Percentiles rank a stretch among this genome's conserved stretches.
Evolutionary conservation across 1,140 invertebrate genomes (phyloP).

Genomic region (Bicyclus anynana): DNA sequence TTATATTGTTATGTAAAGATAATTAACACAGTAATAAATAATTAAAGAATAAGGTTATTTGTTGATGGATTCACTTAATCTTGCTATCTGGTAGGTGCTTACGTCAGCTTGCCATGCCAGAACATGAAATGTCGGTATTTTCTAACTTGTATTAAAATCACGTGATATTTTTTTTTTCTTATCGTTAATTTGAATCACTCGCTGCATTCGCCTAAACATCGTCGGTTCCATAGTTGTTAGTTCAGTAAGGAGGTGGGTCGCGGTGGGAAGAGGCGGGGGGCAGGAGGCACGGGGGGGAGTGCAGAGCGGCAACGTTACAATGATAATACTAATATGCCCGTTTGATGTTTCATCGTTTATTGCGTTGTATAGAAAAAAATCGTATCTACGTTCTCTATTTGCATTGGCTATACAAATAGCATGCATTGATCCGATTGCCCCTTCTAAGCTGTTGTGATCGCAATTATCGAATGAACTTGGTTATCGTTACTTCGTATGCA

Average conservation of each 20-base stretch:
- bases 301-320: constrained; percentile 59
- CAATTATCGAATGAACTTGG: too few relatives aligned
- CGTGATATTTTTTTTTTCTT: constrained; percentile 53
- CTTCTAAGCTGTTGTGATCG: too few relatives aligned
- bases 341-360: constrained; percentile 37
- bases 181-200: constrained; percentile 52
- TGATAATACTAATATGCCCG: constrained; percentile 58
- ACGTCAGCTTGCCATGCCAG: constrained; percentile 50
- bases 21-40: background rate
- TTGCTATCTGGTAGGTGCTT: constrained; percentile 34
- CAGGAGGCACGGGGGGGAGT: constrained; percentile 63
- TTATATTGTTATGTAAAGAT: background rate
- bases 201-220: constrained; percentile 36
- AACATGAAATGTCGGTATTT: constrained; percentile 42
- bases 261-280: constrained; percentile 50
- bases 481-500: too few relatives aligned
- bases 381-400: background rate
- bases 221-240: constrained; percentile 28
- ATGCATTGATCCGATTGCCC: background rate
- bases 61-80: constrained; percentile 9
- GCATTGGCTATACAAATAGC: background rate
- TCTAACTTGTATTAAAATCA: constrained; percentile 42
- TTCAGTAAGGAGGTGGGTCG: constrained; percentile 43
- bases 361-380: constrained; percentile 20
- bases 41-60: background rate